These are phyloP conservation scores for Sclerurus mexicanus DNA, from an alignment of 2,113 vertebrate species.

Conservation along the genomic window DNA sequence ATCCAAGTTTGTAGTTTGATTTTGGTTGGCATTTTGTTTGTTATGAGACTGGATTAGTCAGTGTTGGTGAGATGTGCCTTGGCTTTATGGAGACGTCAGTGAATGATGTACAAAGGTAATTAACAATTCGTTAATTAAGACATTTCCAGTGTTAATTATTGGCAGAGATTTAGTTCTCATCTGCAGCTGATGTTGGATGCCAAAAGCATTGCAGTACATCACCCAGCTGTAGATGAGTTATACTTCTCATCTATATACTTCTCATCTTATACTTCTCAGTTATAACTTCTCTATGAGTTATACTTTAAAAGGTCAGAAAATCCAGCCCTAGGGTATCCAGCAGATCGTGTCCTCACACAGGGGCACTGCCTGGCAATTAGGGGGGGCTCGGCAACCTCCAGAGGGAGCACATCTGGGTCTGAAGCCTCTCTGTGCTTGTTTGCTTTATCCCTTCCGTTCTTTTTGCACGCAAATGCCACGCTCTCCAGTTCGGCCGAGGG, in stretches of 20 bases:
- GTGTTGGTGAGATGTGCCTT: background rate
- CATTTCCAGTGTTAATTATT: background rate
- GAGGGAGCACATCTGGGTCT: background rate
- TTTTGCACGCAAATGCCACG: background rate
- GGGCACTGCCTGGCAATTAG: background rate
- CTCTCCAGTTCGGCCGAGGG: no score
- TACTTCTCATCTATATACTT: no score
- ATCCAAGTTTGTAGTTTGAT: background rate
- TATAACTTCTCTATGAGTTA: no score
- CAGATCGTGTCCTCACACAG: accelerated
- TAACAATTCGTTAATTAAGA: background rate
- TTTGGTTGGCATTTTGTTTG: background rate
- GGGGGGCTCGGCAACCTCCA: accelerated
- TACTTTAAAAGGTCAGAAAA: background rate
- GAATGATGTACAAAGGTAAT: background rate
- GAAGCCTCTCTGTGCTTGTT: background rate
- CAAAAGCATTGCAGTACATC: background rate
- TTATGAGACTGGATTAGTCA: background rate
- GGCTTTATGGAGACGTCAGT: background rate
- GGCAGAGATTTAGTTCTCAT: background rate
- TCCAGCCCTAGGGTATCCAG: accelerated
- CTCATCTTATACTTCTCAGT: no score
- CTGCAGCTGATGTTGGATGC: background rate
- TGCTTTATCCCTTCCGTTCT: accelerated
- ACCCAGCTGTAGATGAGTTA: background rate